phyloP scores from a whole-genome alignment of 2,888 invertebrate species.

The Caenorhabditis zanzibari region DNA sequence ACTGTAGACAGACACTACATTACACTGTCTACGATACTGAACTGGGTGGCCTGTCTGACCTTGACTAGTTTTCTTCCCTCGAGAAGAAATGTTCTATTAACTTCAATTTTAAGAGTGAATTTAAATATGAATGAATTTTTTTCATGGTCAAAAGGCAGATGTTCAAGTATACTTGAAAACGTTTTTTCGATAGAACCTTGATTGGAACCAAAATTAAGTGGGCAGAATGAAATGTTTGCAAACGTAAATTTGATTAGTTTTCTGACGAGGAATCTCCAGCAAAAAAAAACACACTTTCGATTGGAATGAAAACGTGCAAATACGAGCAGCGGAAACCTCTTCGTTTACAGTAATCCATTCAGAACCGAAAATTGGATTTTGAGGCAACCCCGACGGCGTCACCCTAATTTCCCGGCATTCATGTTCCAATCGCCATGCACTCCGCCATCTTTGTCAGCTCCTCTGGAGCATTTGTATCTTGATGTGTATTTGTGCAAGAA shows the following conservation, averaged over 20 bases:
- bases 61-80: conserved; percentile 8
- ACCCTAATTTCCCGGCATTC: conserved; percentile 57
- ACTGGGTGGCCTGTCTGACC: conserved; percentile 25
- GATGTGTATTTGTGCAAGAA: background rate
- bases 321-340: conserved; percentile 15
- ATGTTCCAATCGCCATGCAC: conserved; percentile 50
- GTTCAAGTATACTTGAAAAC: conserved; percentile 19
- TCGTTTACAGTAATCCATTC: conserved; percentile 45
- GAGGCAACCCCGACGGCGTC: conserved; percentile 35
- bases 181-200: no score
- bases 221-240: background rate
- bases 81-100: background rate
- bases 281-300: background rate
- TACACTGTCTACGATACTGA: background rate
- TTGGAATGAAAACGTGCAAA: conserved; percentile 11
- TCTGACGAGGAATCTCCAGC: background rate
- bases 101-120: background rate
- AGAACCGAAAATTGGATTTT: conserved; percentile 38
- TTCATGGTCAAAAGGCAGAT: background rate
- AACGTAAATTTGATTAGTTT: background rate
- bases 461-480: background rate
- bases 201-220: background rate
- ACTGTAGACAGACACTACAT: background rate
- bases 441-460: background rate
- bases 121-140: background rate